Evolutionary conservation across 2,797 vertebrate species (phyloP).

Genomic region (Coregonus suidteri): DNA sequence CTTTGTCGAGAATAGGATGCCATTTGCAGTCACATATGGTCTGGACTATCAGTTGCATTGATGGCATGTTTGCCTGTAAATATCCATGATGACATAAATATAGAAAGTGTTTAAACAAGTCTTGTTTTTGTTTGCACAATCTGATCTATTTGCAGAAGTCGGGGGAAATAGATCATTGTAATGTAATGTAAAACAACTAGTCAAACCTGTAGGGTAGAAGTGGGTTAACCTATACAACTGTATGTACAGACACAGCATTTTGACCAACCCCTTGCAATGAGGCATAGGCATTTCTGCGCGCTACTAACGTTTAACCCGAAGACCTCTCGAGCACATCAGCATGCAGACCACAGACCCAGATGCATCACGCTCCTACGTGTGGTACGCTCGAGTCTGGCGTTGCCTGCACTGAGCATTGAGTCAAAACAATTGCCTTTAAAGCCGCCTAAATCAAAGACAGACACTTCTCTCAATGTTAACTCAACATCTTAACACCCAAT

Average conservation of each 20-base stretch:
- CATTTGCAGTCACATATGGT: conserved; percentile 8
- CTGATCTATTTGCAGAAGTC: conserved; percentile 63
- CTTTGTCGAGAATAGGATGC: too few species aligned
- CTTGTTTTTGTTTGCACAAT: conserved; percentile 65
- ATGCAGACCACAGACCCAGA: conserved; percentile 5
- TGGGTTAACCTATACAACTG: neutral
- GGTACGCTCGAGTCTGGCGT: conserved; percentile 11
- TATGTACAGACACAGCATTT: too few species aligned
- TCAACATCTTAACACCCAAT: too few species aligned
- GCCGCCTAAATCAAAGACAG: too few species aligned
- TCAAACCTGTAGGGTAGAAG: neutral
- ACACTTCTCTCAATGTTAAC: too few species aligned
- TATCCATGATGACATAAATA: conserved; percentile 64
- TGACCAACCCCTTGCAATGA: too few species aligned
- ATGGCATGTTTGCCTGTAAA: conserved; percentile 69
- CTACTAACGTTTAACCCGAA: too few species aligned
- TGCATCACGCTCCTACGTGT: conserved; percentile 11
- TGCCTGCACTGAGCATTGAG: neutral
- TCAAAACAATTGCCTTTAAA: too few species aligned
- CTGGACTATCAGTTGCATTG: conserved; percentile 59
- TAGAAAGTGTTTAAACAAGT: conserved; percentile 67
- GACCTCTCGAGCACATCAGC: too few species aligned
- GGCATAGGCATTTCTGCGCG: too few species aligned
- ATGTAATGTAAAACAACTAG: conserved; percentile 18
- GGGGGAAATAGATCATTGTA: conserved; percentile 53